Percentiles rank a stretch among this genome's conserved stretches.
These are phyloP conservation scores for Gorsachius goisagi DNA, from an alignment of 2,113 vertebrate genomes.

Conservation along the genomic window DNA sequence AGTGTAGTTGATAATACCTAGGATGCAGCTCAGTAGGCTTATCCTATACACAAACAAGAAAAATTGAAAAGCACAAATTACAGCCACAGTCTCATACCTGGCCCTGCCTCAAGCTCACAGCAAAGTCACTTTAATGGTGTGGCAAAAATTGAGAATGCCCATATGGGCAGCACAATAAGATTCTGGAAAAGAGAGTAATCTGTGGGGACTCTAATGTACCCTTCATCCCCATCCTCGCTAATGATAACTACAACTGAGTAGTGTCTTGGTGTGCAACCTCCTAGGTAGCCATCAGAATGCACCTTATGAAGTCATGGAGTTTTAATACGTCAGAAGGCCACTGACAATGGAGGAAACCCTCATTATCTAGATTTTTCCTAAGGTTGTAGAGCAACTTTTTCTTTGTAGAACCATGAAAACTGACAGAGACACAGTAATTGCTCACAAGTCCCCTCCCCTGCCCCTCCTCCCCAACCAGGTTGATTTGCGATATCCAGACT, in stretches of 20 bases:
- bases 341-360: background rate
- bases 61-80: background rate
- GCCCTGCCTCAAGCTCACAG: background rate
- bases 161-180: background rate
- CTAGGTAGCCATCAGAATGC: background rate
- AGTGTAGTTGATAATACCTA: background rate
- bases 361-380: background rate
- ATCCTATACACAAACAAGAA: background rate
- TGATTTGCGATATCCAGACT: background rate
- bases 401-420: background rate
- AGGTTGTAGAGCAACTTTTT: background rate
- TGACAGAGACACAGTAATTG: background rate
- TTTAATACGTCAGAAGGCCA: background rate
- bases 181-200: background rate
- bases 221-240: accelerated
- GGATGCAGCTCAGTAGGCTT: background rate
- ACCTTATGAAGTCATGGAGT: background rate
- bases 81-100: background rate
- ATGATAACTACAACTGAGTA: background rate
- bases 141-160: background rate
- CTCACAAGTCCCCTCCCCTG: background rate
- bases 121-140: background rate
- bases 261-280: background rate
- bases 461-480: background rate
- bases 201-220: accelerated